phyloP scores from a whole-genome alignment of 2,113 vertebrate species.

The Carlito syrichta region DNA sequence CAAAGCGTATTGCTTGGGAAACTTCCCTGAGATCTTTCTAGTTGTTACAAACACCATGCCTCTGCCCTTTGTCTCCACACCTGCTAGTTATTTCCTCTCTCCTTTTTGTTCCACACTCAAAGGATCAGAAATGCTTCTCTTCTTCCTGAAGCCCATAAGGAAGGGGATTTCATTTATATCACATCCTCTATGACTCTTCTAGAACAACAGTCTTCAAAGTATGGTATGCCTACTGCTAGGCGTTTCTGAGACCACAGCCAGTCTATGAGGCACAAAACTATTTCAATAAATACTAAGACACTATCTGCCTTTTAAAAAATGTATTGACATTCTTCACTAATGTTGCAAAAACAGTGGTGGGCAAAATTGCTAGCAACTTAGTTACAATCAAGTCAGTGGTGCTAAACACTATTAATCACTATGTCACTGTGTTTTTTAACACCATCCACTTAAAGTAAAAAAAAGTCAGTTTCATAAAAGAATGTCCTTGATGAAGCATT shows the following conservation, averaged over 20 bases:
- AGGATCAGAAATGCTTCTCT: background rate
- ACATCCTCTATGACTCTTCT: background rate
- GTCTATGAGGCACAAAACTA: background rate
- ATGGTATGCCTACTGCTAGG: background rate
- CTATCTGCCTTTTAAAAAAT: background rate
- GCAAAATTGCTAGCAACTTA: background rate
- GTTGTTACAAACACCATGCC: background rate
- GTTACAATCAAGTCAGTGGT: too few species aligned
- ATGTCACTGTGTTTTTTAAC: background rate
- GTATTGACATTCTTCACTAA: background rate
- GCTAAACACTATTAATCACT: fast-evolving
- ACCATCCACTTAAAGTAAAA: background rate
- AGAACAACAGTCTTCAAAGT: background rate
- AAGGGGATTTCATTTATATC: too few species aligned
- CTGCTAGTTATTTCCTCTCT: background rate
- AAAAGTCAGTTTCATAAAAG: background rate
- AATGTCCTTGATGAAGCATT: background rate
- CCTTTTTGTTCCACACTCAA: background rate
- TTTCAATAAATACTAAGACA: background rate
- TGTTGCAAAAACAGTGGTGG: background rate
- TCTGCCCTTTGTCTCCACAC: background rate
- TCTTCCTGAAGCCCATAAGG: background rate
- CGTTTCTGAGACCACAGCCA: background rate
- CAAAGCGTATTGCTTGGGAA: background rate
- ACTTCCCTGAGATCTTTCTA: background rate